Evolutionary conservation across 2,113 vertebrate genomes (phyloP).

Genomic region (Tragelaphus strepsiceros): DNA sequence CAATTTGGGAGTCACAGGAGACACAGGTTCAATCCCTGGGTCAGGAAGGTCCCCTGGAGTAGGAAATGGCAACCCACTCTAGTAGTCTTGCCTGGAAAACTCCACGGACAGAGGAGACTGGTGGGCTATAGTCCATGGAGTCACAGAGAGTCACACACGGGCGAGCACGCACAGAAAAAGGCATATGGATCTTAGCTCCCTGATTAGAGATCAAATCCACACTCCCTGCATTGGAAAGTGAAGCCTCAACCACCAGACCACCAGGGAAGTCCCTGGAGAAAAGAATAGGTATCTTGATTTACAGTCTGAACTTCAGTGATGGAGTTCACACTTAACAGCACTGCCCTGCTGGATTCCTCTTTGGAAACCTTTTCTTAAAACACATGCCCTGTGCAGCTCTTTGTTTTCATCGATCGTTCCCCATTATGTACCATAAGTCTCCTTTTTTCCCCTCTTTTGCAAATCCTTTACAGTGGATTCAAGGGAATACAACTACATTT

Average conservation of each 20-base stretch:
- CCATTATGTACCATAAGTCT: neutral
- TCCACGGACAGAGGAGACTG: neutral
- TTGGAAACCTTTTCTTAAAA: slow-evolving; percentile 55
- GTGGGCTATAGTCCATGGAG: neutral
- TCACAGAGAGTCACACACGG: neutral
- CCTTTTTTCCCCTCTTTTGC: neutral
- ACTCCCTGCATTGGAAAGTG: neutral
- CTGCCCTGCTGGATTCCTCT: neutral
- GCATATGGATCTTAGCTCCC: neutral
- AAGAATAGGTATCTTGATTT: slow-evolving; percentile 43
- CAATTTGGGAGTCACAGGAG: neutral
- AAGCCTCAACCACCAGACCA: neutral
- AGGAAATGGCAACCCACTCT: neutral
- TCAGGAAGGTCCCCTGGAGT: neutral
- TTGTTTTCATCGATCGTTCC: slow-evolving; percentile 48
- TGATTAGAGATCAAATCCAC: neutral
- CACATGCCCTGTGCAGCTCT: neutral
- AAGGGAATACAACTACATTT: slow-evolving; percentile 53
- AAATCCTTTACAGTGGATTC: slow-evolving; percentile 29
- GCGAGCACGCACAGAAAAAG: neutral
- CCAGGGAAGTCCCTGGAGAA: neutral
- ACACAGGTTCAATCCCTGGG: neutral
- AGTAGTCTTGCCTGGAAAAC: neutral
- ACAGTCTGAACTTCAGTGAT: slow-evolving; percentile 28
- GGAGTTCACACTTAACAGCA: neutral